Percentiles rank a stretch among this genome's conserved stretches.
Conservation (phyloP, 2,888 invertebrate genomes). For the Stenodera caucasica region DNA sequence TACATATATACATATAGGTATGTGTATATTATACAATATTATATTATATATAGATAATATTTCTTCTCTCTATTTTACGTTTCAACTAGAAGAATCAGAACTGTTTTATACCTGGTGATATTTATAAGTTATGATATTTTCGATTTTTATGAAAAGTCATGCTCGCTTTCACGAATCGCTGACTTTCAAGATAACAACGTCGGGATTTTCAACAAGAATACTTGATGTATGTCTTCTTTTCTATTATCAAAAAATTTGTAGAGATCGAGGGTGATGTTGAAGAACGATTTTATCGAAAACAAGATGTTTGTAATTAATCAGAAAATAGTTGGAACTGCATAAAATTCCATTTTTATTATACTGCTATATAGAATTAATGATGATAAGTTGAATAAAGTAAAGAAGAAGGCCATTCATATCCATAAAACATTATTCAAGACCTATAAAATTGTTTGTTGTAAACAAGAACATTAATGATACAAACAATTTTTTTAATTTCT, state of each 20-base stretch:
- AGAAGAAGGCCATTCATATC: background rate
- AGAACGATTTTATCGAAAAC: background rate
- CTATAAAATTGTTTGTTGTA: constrained; percentile 3
- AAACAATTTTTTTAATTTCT: background rate
- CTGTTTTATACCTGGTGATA: constrained; percentile 43
- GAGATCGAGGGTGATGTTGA: background rate
- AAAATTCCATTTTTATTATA: background rate
- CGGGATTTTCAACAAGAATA: constrained; percentile 19
- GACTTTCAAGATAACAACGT: constrained; percentile 33
- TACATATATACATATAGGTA: no score
- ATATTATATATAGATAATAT: constrained; percentile 28
- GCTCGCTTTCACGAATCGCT: constrained; percentile 34
- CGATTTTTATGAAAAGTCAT: constrained; percentile 50
- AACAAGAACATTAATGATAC: constrained; percentile 2
- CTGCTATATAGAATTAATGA: background rate
- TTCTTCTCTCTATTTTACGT: constrained; percentile 33
- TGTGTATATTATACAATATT: background rate
- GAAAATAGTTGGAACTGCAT: no score
- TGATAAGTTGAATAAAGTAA: no score
- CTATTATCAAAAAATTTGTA: background rate
- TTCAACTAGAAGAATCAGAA: constrained; percentile 27
- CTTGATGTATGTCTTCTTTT: constrained; percentile 30
- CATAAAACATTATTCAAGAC: background rate
- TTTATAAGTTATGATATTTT: constrained; percentile 37
- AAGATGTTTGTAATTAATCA: background rate